phyloP scores from a whole-genome alignment of 2,797 vertebrate genomes.

The Intellagama lesueurii region DNA sequence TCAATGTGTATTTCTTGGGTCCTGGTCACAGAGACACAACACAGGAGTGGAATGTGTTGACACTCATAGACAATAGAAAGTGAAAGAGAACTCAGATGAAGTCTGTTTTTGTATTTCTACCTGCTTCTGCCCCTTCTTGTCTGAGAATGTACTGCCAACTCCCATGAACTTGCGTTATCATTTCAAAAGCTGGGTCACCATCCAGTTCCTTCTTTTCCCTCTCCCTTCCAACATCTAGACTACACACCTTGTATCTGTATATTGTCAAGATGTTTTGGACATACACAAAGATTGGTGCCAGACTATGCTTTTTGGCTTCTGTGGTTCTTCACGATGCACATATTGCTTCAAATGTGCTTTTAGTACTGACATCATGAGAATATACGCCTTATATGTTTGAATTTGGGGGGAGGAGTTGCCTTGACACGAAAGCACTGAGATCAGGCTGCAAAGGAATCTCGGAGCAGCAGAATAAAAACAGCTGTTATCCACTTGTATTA shows the following conservation, averaged over 20 bases:
- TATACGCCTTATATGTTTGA: conserved; percentile 76
- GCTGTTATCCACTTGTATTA: conserved; percentile 76
- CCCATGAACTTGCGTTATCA: conserved; percentile 32
- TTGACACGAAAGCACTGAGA: conserved; percentile 74
- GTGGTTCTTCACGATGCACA: conserved; percentile 78
- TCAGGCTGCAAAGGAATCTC: conserved; percentile 70
- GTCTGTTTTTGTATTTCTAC: conserved; percentile 28
- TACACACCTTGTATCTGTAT: conserved; percentile 71
- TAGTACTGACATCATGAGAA: conserved; percentile 83
- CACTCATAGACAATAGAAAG: conserved; percentile 28
- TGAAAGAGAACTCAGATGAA: conserved; percentile 47
- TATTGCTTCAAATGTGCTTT: conserved; percentile 77
- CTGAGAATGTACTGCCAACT: conserved; percentile 62
- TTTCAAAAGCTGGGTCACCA: conserved; percentile 42
- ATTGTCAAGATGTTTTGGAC: conserved; percentile 74
- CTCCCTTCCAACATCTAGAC: conserved; percentile 55
- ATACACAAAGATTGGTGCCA: conserved; percentile 77
- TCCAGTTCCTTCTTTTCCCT: conserved; percentile 24
- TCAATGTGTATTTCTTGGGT: conserved; percentile 20
- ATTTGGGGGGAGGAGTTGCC: conserved; percentile 72
- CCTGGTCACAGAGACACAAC: conserved; percentile 51
- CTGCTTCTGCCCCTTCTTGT: conserved; percentile 47
- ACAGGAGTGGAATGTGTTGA: conserved; percentile 33
- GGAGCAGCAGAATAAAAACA: conserved; percentile 78
- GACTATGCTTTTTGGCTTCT: conserved; percentile 81